Conservation (phyloP, 2,888 invertebrate species). For the Zaprionus lineosus region DNA sequence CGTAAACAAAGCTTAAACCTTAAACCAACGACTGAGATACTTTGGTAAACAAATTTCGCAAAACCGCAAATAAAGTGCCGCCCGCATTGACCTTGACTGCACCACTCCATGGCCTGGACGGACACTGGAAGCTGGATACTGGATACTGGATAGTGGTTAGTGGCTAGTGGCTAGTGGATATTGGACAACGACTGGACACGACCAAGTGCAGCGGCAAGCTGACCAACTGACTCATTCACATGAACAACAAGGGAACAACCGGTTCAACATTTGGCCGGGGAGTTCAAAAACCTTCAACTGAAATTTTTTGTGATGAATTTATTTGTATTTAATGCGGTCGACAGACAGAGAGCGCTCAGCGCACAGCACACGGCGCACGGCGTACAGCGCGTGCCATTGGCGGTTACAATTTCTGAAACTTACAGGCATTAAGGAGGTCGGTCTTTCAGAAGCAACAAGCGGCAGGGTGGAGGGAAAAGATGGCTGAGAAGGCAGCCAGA, state of each 20-base stretch:
- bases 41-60: conserved; percentile 49
- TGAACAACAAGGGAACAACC: conserved; percentile 35
- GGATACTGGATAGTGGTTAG: neutral
- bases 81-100: conserved; percentile 65
- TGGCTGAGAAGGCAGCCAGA: too few relatives aligned
- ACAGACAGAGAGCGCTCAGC: conserved; percentile 26
- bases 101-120: too few relatives aligned
- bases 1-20: conserved; percentile 72
- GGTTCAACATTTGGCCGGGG: conserved; percentile 54
- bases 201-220: conserved; percentile 25
- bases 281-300: conserved; percentile 70
- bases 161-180: conserved; percentile 16
- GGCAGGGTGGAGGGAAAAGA: too few relatives aligned
- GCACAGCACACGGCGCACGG: conserved; percentile 1
- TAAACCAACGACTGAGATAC: conserved; percentile 39
- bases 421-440: too few relatives aligned
- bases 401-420: conserved; percentile 42
- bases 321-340: conserved; percentile 67
- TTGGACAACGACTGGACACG: neutral
- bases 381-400: conserved; percentile 64
- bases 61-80: conserved; percentile 67
- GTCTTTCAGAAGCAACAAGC: too few relatives aligned
- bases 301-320: conserved; percentile 70
- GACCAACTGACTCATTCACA: conserved; percentile 33
- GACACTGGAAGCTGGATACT: conserved; percentile 15